Base-by-base conservation (phyloP, 2,888 invertebrate genomes). In the Oeneis ivallda region DNA sequence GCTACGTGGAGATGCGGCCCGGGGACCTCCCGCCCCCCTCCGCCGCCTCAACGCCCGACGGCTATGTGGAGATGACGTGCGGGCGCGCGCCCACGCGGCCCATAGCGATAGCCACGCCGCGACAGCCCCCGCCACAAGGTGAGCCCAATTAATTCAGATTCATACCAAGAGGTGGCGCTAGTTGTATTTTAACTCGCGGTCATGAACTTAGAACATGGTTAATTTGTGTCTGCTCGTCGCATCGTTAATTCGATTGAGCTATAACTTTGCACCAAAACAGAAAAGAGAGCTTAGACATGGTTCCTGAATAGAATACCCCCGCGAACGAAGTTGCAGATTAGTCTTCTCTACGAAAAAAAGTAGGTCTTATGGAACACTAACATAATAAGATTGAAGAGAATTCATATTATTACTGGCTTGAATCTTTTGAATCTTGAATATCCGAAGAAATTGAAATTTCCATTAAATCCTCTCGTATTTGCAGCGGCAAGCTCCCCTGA, bases 11-110 rank as follows among this genome's bases (percentile, higher is more conserved):
- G 80, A 94, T 94, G 94, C 88, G 88, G 73, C 92, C 77, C 78
- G 89, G 81, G 57, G 81, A 81, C 65, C 70, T 60, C 7, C 63
- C 69, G 57, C 58, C 70, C 26, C 54, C 68, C 62, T 66, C 69
- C 26, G 59, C 71, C 17, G 67, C 67, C 56, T 19, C 77, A 56
- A 85, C 91, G 0, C 89, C 90, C 1, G 94, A 94, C 53, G 94
- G 94, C 39, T 95, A 95, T 78, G 94, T 95, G 45, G 94, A 94
- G 76, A 95, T 95, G 95, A 92, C 92, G 50, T 94, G 87, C 68
- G 89, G 89, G 1, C 90, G 93, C 52, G 87, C 85, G 8, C 86
- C 93, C 58, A 94, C 95, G 0, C 91, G 94, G 64, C 95, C 95
- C 2, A 95, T 95, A 64, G 91, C 93, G 0, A 95, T 95, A 60